phyloP scores from a whole-genome alignment of 2,888 invertebrate species.

The Dusona sp. region DNA sequence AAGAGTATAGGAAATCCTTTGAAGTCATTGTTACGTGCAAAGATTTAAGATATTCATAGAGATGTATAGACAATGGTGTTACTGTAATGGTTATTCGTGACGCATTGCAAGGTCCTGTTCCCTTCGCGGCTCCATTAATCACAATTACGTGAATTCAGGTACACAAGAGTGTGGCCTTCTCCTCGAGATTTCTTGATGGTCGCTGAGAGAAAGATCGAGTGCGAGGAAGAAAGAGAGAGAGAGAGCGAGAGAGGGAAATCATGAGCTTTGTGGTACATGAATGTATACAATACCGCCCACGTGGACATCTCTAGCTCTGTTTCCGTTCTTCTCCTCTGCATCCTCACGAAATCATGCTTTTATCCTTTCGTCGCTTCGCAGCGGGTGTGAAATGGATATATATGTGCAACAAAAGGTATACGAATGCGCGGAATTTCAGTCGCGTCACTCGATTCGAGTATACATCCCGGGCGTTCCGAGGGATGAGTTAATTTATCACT shows the following conservation, averaged over 20 bases:
- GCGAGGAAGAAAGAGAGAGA: constrained; percentile 36
- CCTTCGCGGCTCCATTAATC: constrained; percentile 79
- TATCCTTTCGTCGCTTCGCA: constrained; percentile 72
- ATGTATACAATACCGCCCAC: constrained; percentile 77
- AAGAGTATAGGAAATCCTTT: neutral
- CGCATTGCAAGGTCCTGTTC: constrained; percentile 70
- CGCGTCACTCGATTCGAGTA: constrained; percentile 34
- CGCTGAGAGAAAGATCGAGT: constrained; percentile 61
- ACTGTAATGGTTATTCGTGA: constrained; percentile 69
- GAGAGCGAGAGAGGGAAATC: constrained; percentile 66
- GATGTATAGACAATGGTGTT: constrained; percentile 21
- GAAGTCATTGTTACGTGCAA: constrained; percentile 3
- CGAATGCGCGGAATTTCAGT: constrained; percentile 58
- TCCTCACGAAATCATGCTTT: constrained; percentile 38
- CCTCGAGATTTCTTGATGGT: constrained; percentile 40
- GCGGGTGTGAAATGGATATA: constrained; percentile 67
- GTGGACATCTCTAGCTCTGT: constrained; percentile 22
- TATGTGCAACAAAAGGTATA: constrained; percentile 19
- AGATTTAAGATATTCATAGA: constrained; percentile 22
- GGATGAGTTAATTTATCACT: constrained; percentile 54
- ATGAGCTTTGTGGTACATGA: constrained; percentile 66
- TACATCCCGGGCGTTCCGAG: constrained; percentile 41
- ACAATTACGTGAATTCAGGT: constrained; percentile 83
- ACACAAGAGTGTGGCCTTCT: constrained; percentile 66
- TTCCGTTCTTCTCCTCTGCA: constrained; percentile 19